Evolutionary conservation across 2,888 invertebrate species (phyloP), one percentile per base, ranked within the genome.

Genomic region (Serripes groenlandicus): DNA sequence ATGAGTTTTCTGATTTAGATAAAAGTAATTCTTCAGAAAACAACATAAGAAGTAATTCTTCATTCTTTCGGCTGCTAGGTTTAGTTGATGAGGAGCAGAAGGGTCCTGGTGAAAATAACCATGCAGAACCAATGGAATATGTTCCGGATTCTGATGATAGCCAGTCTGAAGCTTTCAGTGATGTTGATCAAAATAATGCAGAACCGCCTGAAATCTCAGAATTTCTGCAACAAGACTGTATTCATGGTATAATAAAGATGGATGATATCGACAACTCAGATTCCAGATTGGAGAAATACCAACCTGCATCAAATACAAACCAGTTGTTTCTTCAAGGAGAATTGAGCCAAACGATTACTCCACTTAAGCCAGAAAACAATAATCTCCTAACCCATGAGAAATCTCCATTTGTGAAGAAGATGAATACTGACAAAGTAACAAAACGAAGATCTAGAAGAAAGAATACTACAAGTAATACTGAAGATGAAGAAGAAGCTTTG

Each of bases 381-480:
- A 49, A 21, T 49, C 18, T 5, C 7, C 49, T 21, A 49, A 49
- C 49, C 26, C 54, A 54, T 54, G 54, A 76, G 23, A 68, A 74
- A 32, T 81, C 85, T 28, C 85, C 85, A 28, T 85, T 85, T 66
- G 37, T 85, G 11, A 81, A 71, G 58, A 85, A 77, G 21, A 70
- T 85, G 4, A 56, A 76, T 11, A 76, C 85, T 49, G 85, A 85
- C 34, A 54, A 75, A 23, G 81, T 85, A 2, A 85, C 85, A 9
- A 85, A 81, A 68, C 58, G 85, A 54, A 54, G 72, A 30, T 26
- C 54, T 18, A 75, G 77, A 34, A 58, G 58, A 15, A 79, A 74
- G 58, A 54, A 66, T 7, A 72, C 73, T 21, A 21, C 49, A 15
- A 15, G 21, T 21, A 49, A 49, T 49, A 21, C 49, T 21, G 21